These are phyloP conservation scores for Nephotettix cincticeps DNA, from an alignment of 1,140 invertebrate species.

Conservation along the genomic window DNA sequence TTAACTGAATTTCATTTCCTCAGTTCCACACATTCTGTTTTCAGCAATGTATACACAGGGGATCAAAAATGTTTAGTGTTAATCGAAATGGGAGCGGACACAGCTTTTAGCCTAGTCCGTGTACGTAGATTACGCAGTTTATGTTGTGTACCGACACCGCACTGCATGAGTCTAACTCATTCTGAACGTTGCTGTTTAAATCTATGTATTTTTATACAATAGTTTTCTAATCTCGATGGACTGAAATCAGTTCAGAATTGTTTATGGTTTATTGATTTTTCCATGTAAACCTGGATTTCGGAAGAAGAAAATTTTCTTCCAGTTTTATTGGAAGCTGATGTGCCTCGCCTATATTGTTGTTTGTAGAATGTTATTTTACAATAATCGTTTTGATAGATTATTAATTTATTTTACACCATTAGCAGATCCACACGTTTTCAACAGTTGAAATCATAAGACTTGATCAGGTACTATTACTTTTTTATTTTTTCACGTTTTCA, in stretches of 20 bases:
- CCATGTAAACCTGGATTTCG: slow-evolving; percentile 11
- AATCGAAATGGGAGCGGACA: too few species aligned
- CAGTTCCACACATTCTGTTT: too few species aligned
- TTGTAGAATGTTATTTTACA: slow-evolving; percentile 11
- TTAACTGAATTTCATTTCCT: too few species aligned
- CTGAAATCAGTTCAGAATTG: neutral
- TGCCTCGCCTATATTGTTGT: slow-evolving; percentile 17
- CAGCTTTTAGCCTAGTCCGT: slow-evolving; percentile 13
- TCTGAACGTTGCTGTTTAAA: slow-evolving; percentile 13
- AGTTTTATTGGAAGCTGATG: slow-evolving; percentile 26
- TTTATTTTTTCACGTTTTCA: too few species aligned
- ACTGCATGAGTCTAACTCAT: slow-evolving; percentile 1
- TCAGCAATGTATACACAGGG: too few species aligned
- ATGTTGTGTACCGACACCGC: neutral
- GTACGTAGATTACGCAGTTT: slow-evolving; percentile 2
- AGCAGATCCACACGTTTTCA: neutral
- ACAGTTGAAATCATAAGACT: neutral
- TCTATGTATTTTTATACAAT: slow-evolving; percentile 27
- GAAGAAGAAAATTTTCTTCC: slow-evolving; percentile 23
- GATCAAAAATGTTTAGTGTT: too few species aligned
- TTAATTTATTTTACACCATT: neutral
- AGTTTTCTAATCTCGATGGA: slow-evolving; percentile 18
- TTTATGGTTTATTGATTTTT: slow-evolving; percentile 21
- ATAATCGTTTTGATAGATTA: slow-evolving; percentile 8
- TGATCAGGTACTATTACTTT: too few species aligned